A percentile compares a stretch with the other conserved stretches of the same genome.
Evolutionary conservation across 2,113 vertebrate genomes (phyloP).

Genomic region (Puma concolor): DNA sequence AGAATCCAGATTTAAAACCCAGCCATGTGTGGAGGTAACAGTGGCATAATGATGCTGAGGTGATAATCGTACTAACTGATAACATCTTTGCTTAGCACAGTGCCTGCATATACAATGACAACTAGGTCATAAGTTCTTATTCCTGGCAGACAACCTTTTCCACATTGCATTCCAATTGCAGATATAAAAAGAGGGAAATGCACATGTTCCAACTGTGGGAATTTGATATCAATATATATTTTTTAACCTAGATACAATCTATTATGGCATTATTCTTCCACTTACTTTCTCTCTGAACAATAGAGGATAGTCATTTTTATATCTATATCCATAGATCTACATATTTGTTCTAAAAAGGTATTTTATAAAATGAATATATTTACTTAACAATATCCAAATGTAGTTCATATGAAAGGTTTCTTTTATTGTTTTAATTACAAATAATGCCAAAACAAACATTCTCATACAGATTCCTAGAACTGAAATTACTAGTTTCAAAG

Average conservation of each 20-base stretch:
- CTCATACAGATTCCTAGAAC: not conserved
- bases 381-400: not conserved
- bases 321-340: not conserved
- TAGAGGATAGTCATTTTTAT: not conserved
- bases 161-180: not conserved
- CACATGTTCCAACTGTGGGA: not conserved
- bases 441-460: not conserved
- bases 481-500: not conserved
- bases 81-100: not conserved
- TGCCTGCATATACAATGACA: not conserved
- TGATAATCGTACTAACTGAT: not conserved
- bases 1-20: constrained; percentile 23
- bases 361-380: not conserved
- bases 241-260: not conserved
- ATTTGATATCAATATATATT: not conserved
- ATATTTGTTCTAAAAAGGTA: not conserved
- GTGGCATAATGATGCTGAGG: not conserved
- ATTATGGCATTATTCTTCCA: not conserved
- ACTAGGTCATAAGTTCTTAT: not conserved
- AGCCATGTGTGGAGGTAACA: not conserved
- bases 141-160: constrained; percentile 24
- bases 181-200: not conserved
- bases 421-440: not conserved
- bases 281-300: not conserved
- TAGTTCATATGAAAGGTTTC: not conserved